Percentiles rank a stretch among this genome's conserved stretches.
These are phyloP conservation scores for Aphrophora alni DNA, from an alignment of 2,888 invertebrate genomes.

Conservation along the genomic window DNA sequence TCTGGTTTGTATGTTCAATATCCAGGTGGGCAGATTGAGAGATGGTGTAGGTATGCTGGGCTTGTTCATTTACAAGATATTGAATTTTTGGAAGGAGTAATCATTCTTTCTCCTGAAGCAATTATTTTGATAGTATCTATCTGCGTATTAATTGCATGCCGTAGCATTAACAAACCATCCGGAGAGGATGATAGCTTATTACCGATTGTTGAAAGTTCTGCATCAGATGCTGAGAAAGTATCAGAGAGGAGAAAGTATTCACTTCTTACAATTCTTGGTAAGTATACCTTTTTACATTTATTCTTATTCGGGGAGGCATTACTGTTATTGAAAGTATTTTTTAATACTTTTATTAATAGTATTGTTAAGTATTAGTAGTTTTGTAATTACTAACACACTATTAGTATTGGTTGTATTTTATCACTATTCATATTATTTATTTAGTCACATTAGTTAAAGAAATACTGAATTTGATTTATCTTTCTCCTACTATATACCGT, in stretches of 20 bases:
- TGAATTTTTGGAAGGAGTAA: constrained; percentile 68
- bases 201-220: constrained; percentile 40
- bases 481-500: too few species aligned
- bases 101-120: constrained; percentile 81
- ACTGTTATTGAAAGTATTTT: too few species aligned
- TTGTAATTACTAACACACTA: too few species aligned
- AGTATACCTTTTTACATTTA: too few species aligned
- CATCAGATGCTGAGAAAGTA: constrained; percentile 10
- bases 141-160: constrained; percentile 60
- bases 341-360: too few species aligned
- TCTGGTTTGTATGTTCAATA: background rate
- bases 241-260: constrained; percentile 44
- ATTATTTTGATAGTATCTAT: constrained; percentile 64
- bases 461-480: too few species aligned
- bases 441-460: too few species aligned
- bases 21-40: constrained; percentile 64
- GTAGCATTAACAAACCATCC: constrained; percentile 52
- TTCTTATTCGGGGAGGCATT: constrained; percentile 41
- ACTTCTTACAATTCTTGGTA: constrained; percentile 53
- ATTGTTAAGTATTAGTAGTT: too few species aligned
- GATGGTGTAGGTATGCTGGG: constrained; percentile 71
- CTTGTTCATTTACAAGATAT: constrained; percentile 68
- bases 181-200: constrained; percentile 44
- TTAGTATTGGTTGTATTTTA: too few species aligned
- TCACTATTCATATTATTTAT: too few species aligned